phyloP scores from a whole-genome alignment of 2,888 invertebrate genomes.

The Microctonus aethiopoides region DNA sequence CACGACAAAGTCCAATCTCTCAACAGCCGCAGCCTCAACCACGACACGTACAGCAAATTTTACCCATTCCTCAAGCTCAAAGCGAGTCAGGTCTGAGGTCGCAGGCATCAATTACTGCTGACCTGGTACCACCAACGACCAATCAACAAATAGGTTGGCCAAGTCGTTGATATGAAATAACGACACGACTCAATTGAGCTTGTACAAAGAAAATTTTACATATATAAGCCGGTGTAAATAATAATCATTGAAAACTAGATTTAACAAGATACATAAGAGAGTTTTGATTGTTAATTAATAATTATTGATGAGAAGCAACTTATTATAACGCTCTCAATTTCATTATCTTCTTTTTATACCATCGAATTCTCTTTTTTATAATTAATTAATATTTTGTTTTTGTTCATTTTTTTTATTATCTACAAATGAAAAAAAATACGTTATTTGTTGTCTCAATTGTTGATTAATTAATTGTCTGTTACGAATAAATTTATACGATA shows the following conservation, averaged over 20 bases:
- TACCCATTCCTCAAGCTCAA: conserved; percentile 9
- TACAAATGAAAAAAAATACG: conserved; percentile 42
- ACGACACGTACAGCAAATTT: conserved; percentile 24
- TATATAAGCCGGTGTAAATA: conserved; percentile 61
- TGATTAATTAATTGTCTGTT: conserved; percentile 57
- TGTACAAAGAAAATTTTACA: conserved; percentile 46
- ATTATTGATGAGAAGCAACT: background rate
- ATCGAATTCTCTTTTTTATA: conserved; percentile 4
- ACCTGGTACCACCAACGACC: conserved; percentile 57
- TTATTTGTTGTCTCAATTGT: conserved; percentile 60
- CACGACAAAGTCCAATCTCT: conserved; percentile 28
- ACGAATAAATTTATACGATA: conserved; percentile 62
- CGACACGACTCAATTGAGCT: conserved; percentile 15
- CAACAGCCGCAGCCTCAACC: conserved; percentile 35
- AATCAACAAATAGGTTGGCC: conserved; percentile 50
- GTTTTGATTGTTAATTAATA: background rate
- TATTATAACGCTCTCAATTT: background rate
- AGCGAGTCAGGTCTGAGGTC: conserved; percentile 11
- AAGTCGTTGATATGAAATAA: conserved; percentile 41
- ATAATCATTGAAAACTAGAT: background rate
- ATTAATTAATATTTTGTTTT: conserved; percentile 30
- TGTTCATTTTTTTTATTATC: conserved; percentile 41
- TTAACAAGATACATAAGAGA: background rate
- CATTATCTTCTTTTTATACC: background rate
- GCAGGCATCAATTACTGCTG: conserved; percentile 54